Evolutionary conservation across 2,888 invertebrate genomes (phyloP).

Genomic region (Troglohyphantes excavatus): DNA sequence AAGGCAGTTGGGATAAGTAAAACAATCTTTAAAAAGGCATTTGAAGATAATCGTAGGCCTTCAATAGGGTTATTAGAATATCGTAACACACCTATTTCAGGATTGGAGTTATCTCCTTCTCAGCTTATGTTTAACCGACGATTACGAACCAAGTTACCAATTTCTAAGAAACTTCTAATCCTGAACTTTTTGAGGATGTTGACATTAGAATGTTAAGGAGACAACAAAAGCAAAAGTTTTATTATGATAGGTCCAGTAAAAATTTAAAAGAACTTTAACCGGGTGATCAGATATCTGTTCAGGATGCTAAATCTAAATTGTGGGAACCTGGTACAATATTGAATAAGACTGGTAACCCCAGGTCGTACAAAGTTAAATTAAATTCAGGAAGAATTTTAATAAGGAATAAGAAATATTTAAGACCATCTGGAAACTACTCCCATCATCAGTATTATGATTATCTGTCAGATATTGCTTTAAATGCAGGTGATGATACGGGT

Average conservation of each 20-base stretch:
- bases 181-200: background rate
- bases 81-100: background rate
- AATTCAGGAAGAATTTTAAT: too few relatives aligned
- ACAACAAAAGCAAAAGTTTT: background rate
- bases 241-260: background rate
- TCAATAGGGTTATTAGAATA: background rate
- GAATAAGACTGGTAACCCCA: too few relatives aligned
- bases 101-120: background rate
- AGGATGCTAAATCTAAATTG: too few relatives aligned
- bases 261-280: too few relatives aligned
- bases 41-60: background rate
- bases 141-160: background rate
- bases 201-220: background rate
- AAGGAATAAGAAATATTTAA: too few relatives aligned
- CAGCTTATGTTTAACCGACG: background rate
- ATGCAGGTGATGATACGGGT: too few relatives aligned
- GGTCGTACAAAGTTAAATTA: too few relatives aligned
- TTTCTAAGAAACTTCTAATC: background rate
- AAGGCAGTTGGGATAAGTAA: background rate
- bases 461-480: too few relatives aligned
- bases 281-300: too few relatives aligned
- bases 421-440: too few relatives aligned
- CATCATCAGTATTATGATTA: too few relatives aligned
- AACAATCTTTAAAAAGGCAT: background rate
- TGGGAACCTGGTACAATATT: too few relatives aligned